Base-by-base conservation (phyloP, 2,797 vertebrate species). In the Onychomys torridus region DNA sequence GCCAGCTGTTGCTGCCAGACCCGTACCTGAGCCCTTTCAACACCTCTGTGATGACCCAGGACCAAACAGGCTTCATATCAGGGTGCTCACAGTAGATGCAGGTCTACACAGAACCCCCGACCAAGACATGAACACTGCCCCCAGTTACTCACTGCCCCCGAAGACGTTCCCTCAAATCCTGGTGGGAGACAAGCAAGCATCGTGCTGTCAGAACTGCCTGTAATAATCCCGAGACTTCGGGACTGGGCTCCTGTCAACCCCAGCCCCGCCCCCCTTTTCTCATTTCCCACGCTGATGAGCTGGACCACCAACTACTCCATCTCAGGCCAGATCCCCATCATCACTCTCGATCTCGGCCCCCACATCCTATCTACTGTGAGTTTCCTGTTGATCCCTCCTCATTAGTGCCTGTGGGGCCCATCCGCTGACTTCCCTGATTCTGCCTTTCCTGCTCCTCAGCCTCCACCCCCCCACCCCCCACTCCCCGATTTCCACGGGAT, bases 261-360 rank as follows among this genome's bases (percentile, higher is more conserved):
- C 95, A 96, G 91, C 43, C 43, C 57, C 6, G 5, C 23, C 78
- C 85, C 92, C 71, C 94, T 79, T 73, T 55, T 85, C 29, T 59
- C 0, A 88, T 55, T 46, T 37, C 71, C 92, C n/a, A 2, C 67
- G 94, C 76, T 93, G 79, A 96, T 59, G 93, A 94, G 43, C 27
- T 37, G 90, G 91, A 94, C 95, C 94, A 94, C 96, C 79, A 78
- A 5, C 59, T 40, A 25, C 79, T 94, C 40, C 0, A 34, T 52
- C 67, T 75, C 65, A 32, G 43, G 95, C 95, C 91, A 92, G 29
- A 69, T 82, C 16, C 73, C 83, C 14, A 76, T 52, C 49, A 37
- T 75, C 12, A 3, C 77, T 65, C 63, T 71, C 13, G 12, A 49
- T 27, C 55, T 83, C 11, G 27, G 89, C 75, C 71, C 46, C 71